These are phyloP conservation scores for Plagiodera versicolora DNA, from an alignment of 2,888 invertebrate genomes.

Conservation along the genomic window DNA sequence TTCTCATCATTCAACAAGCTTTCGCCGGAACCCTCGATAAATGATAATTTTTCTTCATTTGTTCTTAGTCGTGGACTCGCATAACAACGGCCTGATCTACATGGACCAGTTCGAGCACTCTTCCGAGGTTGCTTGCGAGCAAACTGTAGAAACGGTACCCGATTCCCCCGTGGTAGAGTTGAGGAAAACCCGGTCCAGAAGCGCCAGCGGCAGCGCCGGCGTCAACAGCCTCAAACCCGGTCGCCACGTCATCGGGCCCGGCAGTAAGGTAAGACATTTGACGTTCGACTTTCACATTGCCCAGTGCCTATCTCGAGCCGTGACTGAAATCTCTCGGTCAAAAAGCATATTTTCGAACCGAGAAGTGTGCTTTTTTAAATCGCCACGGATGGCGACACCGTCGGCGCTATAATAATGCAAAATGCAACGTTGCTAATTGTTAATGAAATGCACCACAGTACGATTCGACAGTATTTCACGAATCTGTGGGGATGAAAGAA, in stretches of 20 bases:
- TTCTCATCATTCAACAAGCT: too few species aligned
- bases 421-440: too few species aligned
- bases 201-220: constrained; percentile 35
- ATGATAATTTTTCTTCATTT: not conserved
- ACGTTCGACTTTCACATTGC: not conserved
- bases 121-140: constrained; percentile 47
- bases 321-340: too few species aligned
- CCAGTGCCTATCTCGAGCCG: too few species aligned
- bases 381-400: too few species aligned
- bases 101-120: constrained; percentile 42
- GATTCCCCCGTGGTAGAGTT: constrained; percentile 35
- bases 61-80: constrained; percentile 11
- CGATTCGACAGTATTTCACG: too few species aligned
- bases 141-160: constrained; percentile 43
- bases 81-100: constrained; percentile 41
- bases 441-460: too few species aligned
- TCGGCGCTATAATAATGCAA: too few species aligned
- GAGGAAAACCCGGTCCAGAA: constrained; percentile 31
- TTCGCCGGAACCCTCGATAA: too few species aligned
- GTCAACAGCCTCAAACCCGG: constrained; percentile 47
- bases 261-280: constrained; percentile 37
- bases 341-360: too few species aligned
- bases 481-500: too few species aligned
- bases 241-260: constrained; percentile 51
- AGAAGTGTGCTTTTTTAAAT: too few species aligned